A percentile compares a stretch with the other conserved stretches of the same genome.
Evolutionary conservation across 2,797 vertebrate species (phyloP).

Genomic region (Microchirus variegatus): DNA sequence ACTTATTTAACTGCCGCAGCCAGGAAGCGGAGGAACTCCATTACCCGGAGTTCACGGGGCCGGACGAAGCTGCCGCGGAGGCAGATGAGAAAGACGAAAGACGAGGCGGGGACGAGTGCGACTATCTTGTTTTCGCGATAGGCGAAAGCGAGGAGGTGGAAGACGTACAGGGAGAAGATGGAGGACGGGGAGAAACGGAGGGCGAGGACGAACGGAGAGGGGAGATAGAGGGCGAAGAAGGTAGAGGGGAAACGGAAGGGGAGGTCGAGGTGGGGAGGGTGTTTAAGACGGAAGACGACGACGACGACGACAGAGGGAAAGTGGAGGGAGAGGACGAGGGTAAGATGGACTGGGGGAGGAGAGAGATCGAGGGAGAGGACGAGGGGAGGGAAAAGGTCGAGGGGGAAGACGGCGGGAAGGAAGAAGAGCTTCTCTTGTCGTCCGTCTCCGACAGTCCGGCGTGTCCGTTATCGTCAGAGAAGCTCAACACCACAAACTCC

Average conservation of each 20-base stretch:
- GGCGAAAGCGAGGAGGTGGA: not conserved
- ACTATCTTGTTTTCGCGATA: slow-evolving; percentile 56
- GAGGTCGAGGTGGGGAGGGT: too few relatives aligned
- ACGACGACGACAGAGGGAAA: not conserved
- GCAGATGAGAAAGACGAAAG: slow-evolving; percentile 14
- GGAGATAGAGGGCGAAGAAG: slow-evolving; percentile 6
- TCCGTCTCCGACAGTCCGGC: slow-evolving; percentile 4
- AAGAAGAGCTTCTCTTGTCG: slow-evolving; percentile 25
- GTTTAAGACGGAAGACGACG: not conserved
- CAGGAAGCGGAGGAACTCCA: slow-evolving; percentile 42
- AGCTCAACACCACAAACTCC: not conserved
- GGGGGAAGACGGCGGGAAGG: slow-evolving; percentile 5
- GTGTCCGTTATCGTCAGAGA: slow-evolving; percentile 17
- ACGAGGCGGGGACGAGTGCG: slow-evolving; percentile 43
- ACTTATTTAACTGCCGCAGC: slow-evolving; percentile 29
- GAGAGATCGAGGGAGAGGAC: slow-evolving; percentile 8
- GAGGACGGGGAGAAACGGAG: slow-evolving; percentile 3
- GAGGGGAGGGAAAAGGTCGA: slow-evolving; percentile 4
- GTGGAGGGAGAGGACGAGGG: not conserved
- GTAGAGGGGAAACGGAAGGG: not conserved
- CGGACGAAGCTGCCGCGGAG: slow-evolving; percentile 9
- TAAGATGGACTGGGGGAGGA: not conserved
- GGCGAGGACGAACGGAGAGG: not conserved
- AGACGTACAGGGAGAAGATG: not conserved
- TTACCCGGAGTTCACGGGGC: slow-evolving; percentile 35